Percentiles rank a stretch among this genome's conserved stretches.
Evolutionary conservation across 2,113 vertebrate species (phyloP).

Genomic region (Aspidoscelis tigris): DNA sequence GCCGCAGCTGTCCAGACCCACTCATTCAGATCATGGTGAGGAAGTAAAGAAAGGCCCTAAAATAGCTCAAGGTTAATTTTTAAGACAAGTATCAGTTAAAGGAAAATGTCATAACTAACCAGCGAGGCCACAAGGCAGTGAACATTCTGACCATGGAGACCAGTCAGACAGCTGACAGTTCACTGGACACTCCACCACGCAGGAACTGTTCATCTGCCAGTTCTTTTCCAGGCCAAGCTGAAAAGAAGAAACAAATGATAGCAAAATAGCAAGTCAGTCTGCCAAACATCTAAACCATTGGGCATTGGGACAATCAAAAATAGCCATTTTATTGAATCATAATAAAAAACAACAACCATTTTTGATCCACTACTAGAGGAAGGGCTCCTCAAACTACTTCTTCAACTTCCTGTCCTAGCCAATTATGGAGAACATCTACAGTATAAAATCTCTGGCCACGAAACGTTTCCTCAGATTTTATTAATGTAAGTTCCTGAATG

Average conservation of each 20-base stretch:
- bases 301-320: background rate
- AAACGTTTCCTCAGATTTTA: background rate
- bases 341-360: conserved; percentile 3
- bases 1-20: no score
- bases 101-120: conserved; percentile 75
- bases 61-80: background rate
- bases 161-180: conserved; percentile 98
- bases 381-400: no score
- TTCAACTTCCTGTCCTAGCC: no score
- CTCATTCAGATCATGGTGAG: no score
- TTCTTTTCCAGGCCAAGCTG: conserved; percentile 91
- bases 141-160: conserved; percentile 93
- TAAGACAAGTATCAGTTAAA: conserved; percentile 14
- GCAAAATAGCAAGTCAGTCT: background rate
- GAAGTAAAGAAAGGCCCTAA: background rate
- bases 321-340: background rate
- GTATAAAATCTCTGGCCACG: background rate
- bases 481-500: background rate
- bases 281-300: background rate
- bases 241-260: conserved; percentile 36
- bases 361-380: conserved; percentile 4
- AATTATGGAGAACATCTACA: background rate
- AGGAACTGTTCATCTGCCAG: conserved; percentile 95
- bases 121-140: conserved; percentile 91
- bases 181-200: conserved; percentile 93